Evolutionary conservation across 92 coral and sea anemone species (phyloP).

Genomic region (Scolanthus callimorphus): DNA sequence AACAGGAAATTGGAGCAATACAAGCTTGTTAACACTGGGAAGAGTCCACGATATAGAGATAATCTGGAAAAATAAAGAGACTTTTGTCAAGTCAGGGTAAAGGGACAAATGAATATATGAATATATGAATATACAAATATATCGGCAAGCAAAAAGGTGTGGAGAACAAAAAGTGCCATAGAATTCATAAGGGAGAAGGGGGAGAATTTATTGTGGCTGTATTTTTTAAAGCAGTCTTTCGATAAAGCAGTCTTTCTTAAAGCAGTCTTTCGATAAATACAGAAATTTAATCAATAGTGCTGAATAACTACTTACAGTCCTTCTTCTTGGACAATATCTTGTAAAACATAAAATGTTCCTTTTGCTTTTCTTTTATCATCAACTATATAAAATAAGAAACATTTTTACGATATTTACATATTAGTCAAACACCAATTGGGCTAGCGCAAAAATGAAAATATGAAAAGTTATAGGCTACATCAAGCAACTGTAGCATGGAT

Average conservation of each 20-base stretch:
- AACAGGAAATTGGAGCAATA: conserved; percentile 95
- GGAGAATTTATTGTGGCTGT: too few species aligned
- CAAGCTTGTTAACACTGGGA: conserved; percentile 88
- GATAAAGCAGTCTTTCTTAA: too few species aligned
- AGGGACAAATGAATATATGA: neutral
- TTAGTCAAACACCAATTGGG: too few species aligned
- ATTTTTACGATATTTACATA: too few species aligned
- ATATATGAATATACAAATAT: too few species aligned
- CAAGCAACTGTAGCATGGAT: too few species aligned
- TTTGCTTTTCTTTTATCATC: conserved; percentile 91
- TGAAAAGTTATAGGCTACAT: too few species aligned
- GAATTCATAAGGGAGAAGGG: neutral
- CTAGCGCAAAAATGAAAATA: too few species aligned
- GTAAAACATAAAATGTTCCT: conserved; percentile 71
- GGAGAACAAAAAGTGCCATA: neutral
- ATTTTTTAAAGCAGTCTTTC: too few species aligned
- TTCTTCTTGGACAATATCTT: conserved; percentile 86
- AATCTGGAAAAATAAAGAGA: conserved; percentile 36
- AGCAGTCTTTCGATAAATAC: too few species aligned
- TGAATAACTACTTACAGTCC: conserved; percentile 99
- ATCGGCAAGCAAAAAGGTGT: neutral
- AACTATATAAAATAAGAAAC: conserved; percentile 39
- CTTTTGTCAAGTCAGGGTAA: neutral
- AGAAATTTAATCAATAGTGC: too few species aligned
- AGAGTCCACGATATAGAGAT: conserved; percentile 94